Percentiles rank a stretch among this genome's conserved stretches.
These are phyloP conservation scores for Oncorhynchus gorbuscha DNA, from an alignment of 2,113 vertebrate genomes.

Conservation along the genomic window DNA sequence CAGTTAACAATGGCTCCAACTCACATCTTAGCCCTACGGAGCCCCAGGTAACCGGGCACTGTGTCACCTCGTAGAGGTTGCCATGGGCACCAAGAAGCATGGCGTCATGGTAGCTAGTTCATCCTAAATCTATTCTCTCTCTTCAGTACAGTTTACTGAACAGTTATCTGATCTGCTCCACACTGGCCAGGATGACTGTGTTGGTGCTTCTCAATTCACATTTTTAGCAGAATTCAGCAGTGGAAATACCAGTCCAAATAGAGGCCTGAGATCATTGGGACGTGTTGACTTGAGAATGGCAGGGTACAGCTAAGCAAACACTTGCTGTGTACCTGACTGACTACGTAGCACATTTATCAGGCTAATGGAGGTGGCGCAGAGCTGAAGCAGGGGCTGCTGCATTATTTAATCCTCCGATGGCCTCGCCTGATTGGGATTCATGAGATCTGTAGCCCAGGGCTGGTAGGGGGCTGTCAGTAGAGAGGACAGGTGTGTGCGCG, in stretches of 20 bases:
- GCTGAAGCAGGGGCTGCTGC: slow-evolving; percentile 28
- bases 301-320: slow-evolving; percentile 26
- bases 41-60: background rate
- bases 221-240: background rate
- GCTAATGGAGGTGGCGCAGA: slow-evolving; percentile 25
- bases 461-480: slow-evolving; percentile 24
- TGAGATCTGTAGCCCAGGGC: slow-evolving; percentile 40
- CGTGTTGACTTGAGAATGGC: slow-evolving; percentile 7
- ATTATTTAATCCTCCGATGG: slow-evolving; percentile 54
- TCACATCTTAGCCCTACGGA: background rate
- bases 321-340: background rate
- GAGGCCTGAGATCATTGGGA: slow-evolving; percentile 27
- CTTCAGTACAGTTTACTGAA: background rate
- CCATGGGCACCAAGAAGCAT: background rate
- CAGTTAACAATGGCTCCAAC: background rate
- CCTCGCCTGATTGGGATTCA: slow-evolving; percentile 51
- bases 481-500: slow-evolving; percentile 31
- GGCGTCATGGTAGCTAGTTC: background rate
- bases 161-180: background rate
- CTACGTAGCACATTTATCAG: slow-evolving; percentile 42
- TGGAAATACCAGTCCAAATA: background rate
- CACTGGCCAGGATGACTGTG: background rate
- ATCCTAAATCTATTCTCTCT: background rate
- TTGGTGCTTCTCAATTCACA: background rate
- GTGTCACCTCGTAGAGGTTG: background rate